phyloP scores from a whole-genome alignment of 2,888 invertebrate species.

The Drosophila nr. perissopoda region DNA sequence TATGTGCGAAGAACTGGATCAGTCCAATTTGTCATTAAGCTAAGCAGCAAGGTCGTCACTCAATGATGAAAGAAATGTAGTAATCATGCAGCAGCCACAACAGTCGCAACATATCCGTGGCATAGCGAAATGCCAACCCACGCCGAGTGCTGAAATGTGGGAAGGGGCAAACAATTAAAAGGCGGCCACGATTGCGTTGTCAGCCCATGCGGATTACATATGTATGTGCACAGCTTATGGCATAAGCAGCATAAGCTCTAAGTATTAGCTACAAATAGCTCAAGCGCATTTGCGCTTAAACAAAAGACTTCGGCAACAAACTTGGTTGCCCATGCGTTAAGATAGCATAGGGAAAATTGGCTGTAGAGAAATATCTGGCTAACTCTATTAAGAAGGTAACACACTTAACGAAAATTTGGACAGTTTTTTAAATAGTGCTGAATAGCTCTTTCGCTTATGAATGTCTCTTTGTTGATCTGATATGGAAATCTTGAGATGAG shows the following conservation, averaged over 20 bases:
- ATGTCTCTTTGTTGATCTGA: not conserved
- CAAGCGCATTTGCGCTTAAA: constrained; percentile 21
- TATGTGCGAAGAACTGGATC: constrained; percentile 63
- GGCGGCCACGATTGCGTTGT: constrained; percentile 50
- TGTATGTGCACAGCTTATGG: not conserved
- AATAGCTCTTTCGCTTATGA: not conserved
- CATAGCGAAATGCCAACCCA: constrained; percentile 14
- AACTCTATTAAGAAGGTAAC: not conserved
- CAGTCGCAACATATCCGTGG: constrained; percentile 14
- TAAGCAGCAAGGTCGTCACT: constrained; percentile 61
- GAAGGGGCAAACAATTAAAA: constrained; percentile 56
- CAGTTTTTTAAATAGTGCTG: not conserved
- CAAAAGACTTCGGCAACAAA: constrained; percentile 74
- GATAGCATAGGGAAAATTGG: constrained; percentile 10
- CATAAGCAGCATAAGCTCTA: not conserved
- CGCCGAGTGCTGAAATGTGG: constrained; percentile 28
- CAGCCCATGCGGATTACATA: constrained; percentile 34
- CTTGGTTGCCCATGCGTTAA: constrained; percentile 56
- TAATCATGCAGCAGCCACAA: constrained; percentile 24
- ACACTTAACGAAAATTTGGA: not conserved
- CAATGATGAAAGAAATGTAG: constrained; percentile 25
- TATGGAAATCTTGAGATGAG: not conserved
- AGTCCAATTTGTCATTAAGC: constrained; percentile 33
- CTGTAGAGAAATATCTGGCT: not conserved
- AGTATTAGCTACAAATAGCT: constrained; percentile 28